Conservation (phyloP, 2,113 vertebrate species). For the Scalopus aquaticus region DNA sequence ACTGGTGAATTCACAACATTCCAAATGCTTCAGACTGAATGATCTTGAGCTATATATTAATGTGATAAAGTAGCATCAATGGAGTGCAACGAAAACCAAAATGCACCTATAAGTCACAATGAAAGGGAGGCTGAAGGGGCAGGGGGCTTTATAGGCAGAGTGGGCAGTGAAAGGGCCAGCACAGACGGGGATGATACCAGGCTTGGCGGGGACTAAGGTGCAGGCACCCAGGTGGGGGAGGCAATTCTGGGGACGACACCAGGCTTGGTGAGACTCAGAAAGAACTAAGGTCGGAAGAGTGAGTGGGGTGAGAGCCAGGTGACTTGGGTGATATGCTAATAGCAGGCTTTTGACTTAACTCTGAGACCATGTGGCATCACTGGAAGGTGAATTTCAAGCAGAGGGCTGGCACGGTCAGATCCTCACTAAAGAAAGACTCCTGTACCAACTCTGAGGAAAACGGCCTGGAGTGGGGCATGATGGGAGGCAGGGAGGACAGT, state of each 20-base stretch:
- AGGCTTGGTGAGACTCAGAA: not conserved
- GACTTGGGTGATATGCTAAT: not conserved
- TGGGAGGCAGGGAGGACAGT: not conserved
- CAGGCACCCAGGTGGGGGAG: too few species aligned
- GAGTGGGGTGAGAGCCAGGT: not conserved
- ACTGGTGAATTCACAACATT: not conserved
- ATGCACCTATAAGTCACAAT: not conserved
- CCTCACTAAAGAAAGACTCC: not conserved
- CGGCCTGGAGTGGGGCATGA: not conserved
- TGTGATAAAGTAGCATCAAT: not conserved
- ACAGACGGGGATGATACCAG: not conserved
- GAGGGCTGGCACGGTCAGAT: not conserved
- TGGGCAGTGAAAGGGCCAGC: not conserved
- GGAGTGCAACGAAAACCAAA: not conserved
- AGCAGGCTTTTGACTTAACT: not conserved
- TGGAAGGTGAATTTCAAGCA: conserved; percentile 6
- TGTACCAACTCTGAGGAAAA: not conserved
- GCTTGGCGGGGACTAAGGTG: not conserved
- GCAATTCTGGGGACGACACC: not conserved
- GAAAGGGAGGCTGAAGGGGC: not conserved
- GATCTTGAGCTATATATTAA: not conserved
- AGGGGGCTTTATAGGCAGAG: not conserved
- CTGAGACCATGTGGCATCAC: not conserved
- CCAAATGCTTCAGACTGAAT: not conserved
- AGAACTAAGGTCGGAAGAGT: not conserved